Evolutionary conservation across 2,888 invertebrate genomes (phyloP).

Genomic region (Slavum lentiscoides): DNA sequence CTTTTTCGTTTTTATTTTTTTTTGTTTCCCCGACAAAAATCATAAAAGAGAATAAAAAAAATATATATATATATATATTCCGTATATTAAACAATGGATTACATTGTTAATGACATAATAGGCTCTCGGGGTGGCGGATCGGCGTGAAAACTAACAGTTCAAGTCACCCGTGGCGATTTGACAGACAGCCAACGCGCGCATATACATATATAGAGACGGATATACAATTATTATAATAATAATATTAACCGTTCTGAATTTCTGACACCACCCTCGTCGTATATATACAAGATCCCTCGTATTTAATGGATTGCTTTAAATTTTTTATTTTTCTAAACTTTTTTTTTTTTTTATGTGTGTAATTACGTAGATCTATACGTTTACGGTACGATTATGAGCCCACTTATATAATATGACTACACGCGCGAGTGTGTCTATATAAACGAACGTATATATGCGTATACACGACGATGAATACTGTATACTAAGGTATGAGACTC

Average conservation of each 20-base stretch:
- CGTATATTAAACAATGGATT: conserved; percentile 48
- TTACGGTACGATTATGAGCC: too few relatives aligned
- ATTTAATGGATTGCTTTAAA: neutral
- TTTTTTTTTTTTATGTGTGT: too few relatives aligned
- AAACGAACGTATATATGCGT: too few relatives aligned
- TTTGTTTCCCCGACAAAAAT: conserved; percentile 21
- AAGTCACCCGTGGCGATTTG: conserved; percentile 51
- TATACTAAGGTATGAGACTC: too few relatives aligned
- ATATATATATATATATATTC: conserved; percentile 11
- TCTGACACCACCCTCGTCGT: conserved; percentile 45
- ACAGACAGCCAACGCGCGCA: conserved; percentile 41
- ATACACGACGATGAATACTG: too few relatives aligned
- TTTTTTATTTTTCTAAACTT: neutral
- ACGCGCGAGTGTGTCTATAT: too few relatives aligned
- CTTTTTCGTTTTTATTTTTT: conserved; percentile 18
- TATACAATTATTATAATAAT: conserved; percentile 35
- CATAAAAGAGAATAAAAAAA: conserved; percentile 36
- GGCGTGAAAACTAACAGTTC: conserved; percentile 53
- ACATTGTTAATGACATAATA: conserved; percentile 53
- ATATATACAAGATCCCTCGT: too few relatives aligned
- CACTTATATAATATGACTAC: too few relatives aligned
- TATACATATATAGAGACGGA: conserved; percentile 9
- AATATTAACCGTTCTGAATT: conserved; percentile 35
- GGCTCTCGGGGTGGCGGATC: conserved; percentile 52
- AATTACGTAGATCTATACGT: too few relatives aligned